Base-by-base conservation (phyloP, 2,888 invertebrate genomes). In the Agrilus mali region DNA sequence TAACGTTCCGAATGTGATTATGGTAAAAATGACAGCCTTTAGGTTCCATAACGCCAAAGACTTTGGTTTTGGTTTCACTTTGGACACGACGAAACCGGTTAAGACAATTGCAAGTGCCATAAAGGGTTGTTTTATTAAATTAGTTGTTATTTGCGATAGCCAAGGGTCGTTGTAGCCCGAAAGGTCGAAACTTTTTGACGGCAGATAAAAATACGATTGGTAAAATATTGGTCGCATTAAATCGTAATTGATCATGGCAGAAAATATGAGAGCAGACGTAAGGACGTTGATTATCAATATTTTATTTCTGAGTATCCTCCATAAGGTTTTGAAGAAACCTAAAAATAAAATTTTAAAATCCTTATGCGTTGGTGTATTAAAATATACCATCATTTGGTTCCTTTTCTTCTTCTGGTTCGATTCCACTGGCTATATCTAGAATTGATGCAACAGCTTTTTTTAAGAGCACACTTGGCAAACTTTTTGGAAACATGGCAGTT, bases 371-470 rank as follows among this genome's bases (percentile, higher is more conserved):
- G 46, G 39, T 33, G 33, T 39, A 33, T 36, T 46, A 15, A 42
- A 50, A 33, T 34, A 36, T 47, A 2, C 48, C 33, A 27, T 42
- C 32, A 43, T 50, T 43, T 12, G 45, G 39, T 43, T 49, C 20
- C 20, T 38, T 38, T 36, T 44, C 44, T 36, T 40, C 50, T 13
- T 35, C 46, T 14, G 50, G 44, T 33, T 52, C 42, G 41, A 54
- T 48, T 40, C 64, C 59, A 34, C 63, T 56, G 17, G 65, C 65
- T 31, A 63, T 56, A 52, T 72, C 71, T 7, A 77, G 58, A 33
- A 78, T 70, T 8, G 72, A 66, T 35, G 71, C 73, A 1, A 75
- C 75, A 0, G 75, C 73, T 57, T 71, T 71, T 52, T 72, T 69
- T 33, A 77, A 68, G 1, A 74, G 64, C 42, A 74, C 63, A 47